Conservation (phyloP, 2,888 invertebrate genomes). For the Dynastes grantii region DNA sequence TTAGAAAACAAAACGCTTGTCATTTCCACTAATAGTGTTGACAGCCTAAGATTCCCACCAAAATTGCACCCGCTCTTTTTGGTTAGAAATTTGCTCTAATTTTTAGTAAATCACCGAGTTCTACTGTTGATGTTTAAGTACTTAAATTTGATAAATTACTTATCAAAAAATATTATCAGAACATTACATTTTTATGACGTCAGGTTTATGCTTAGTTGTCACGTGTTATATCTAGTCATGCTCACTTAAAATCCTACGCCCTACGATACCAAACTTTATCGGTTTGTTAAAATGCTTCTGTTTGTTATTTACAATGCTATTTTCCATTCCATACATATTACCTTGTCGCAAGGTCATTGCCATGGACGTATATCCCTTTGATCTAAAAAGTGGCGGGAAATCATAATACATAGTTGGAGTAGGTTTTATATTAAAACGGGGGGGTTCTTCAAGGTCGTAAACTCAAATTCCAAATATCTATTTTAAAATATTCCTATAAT, state of each 20-base stretch:
- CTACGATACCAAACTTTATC: conserved; percentile 35
- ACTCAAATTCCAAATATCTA: neutral
- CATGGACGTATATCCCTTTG: conserved; percentile 16
- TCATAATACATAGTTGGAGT: neutral
- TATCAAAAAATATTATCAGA: neutral
- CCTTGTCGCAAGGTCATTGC: conserved; percentile 29
- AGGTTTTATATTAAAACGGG: neutral
- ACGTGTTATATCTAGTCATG: conserved; percentile 48
- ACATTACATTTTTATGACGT: conserved; percentile 28
- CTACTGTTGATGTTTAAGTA: neutral
- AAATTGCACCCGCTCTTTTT: neutral
- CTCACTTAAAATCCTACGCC: conserved; percentile 48
- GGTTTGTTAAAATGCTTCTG: neutral
- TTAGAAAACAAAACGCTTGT: conserved; percentile 32
- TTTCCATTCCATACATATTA: neutral
- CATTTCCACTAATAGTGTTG: conserved; percentile 25
- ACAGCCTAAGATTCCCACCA: conserved; percentile 37
- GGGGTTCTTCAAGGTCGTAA: conserved; percentile 32
- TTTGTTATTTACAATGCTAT: neutral
- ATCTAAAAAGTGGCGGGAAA: conserved; percentile 45
- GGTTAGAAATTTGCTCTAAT: neutral
- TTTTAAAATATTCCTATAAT: no score
- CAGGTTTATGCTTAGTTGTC: conserved; percentile 44
- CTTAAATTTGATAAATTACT: neutral
- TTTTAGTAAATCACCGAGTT: neutral